Conservation (phyloP, 2,888 invertebrate genomes). For the Rhagonycha fulva region DNA sequence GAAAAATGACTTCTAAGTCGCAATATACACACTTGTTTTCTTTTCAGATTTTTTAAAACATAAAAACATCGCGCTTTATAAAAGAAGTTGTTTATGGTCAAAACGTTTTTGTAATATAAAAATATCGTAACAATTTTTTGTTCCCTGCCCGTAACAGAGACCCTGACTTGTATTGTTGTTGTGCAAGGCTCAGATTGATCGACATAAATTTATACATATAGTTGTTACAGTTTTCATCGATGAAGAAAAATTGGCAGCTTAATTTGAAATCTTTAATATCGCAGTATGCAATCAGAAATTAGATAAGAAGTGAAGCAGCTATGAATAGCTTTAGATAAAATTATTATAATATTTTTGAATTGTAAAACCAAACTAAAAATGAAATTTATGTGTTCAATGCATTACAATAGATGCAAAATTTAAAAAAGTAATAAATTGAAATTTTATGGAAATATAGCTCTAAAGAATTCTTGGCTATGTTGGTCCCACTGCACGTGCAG, state of each 20-base stretch:
- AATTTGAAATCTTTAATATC: not conserved
- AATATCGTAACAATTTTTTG: not conserved
- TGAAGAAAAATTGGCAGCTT: not conserved
- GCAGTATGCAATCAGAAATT: not conserved
- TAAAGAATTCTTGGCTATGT: not conserved
- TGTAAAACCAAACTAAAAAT: not conserved
- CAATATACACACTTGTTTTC: not conserved
- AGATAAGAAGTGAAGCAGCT: not conserved
- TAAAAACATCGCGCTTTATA: not conserved
- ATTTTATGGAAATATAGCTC: not conserved
- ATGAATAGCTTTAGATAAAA: not conserved
- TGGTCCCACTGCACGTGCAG: not conserved
- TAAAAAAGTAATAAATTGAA: not conserved
- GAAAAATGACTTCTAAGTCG: not conserved
- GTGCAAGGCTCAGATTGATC: not conserved
- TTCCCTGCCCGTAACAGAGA: not conserved
- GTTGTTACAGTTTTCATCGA: not conserved
- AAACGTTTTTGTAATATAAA: not conserved
- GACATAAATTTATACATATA: not conserved
- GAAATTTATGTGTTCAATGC: not conserved
- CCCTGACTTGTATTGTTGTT: not conserved
- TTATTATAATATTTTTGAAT: not conserved
- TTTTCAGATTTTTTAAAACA: not conserved
- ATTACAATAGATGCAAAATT: not conserved
- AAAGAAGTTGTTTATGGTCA: not conserved